These are phyloP conservation scores for Zygaena filipendulae DNA, from an alignment of 2,888 invertebrate genomes.

Conservation along the genomic window DNA sequence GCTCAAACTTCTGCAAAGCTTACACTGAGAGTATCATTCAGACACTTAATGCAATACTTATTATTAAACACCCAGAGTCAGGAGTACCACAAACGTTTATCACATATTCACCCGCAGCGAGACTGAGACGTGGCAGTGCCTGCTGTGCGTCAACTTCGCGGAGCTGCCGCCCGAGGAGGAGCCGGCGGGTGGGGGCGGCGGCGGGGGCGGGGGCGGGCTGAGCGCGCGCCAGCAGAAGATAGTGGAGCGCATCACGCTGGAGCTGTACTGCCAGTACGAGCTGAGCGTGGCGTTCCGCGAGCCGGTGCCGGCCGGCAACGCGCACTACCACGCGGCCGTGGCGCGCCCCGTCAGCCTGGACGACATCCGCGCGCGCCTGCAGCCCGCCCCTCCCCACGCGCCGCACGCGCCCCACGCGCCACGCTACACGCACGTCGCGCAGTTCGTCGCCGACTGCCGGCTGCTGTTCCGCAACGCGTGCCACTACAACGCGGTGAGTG, in stretches of 20 bases:
- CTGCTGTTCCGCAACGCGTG: slow-evolving; percentile 91
- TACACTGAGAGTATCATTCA: too few relatives aligned
- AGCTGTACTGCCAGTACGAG: slow-evolving; percentile 93
- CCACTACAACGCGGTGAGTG: slow-evolving; percentile 82
- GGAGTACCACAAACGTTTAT: too few relatives aligned
- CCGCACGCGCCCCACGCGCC: slow-evolving; percentile 74
- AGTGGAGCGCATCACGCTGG: slow-evolving; percentile 86
- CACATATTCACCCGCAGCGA: too few relatives aligned
- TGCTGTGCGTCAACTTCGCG: slow-evolving; percentile 86
- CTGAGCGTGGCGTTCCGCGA: slow-evolving; percentile 89
- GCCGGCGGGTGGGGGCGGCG: slow-evolving; percentile 45
- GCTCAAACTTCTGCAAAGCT: not conserved
- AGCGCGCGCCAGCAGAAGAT: slow-evolving; percentile 73
- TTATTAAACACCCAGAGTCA: too few relatives aligned
- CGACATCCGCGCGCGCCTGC: slow-evolving; percentile 82
- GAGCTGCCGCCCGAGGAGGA: slow-evolving; percentile 62
- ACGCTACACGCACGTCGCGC: slow-evolving; percentile 79
- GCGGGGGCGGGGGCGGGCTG: slow-evolving; percentile 51
- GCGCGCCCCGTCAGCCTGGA: slow-evolving; percentile 87
- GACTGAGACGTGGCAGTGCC: slow-evolving; percentile 92
- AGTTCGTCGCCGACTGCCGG: slow-evolving; percentile 84
- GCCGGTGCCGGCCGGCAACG: slow-evolving; percentile 76
- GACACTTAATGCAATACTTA: too few relatives aligned
- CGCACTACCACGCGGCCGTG: slow-evolving; percentile 44
- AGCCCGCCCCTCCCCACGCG: slow-evolving; percentile 68